These are phyloP conservation scores for Peromyscus maniculatus DNA, from an alignment of 2,113 vertebrate species.

Conservation along the genomic window DNA sequence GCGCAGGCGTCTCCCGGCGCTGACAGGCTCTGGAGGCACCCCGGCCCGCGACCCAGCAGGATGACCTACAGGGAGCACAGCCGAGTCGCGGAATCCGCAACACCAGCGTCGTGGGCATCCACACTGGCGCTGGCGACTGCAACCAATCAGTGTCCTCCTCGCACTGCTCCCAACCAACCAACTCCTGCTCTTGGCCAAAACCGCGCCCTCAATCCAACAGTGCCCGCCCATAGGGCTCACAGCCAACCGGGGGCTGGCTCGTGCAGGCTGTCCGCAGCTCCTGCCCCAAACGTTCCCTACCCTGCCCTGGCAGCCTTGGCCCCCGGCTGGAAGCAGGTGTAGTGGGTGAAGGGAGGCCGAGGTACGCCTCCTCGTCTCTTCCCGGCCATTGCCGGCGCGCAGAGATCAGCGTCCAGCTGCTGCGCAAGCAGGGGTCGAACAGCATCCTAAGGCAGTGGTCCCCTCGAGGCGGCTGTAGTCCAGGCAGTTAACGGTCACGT, in stretches of 20 bases:
- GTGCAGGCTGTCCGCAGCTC: conserved; percentile 23
- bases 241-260: conserved; percentile 20
- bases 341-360: accelerated
- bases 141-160: conserved; percentile 56
- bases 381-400: accelerated
- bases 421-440: not conserved
- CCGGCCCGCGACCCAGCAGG: conserved; percentile 73
- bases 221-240: not conserved
- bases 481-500: not conserved
- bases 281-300: not conserved
- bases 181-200: not conserved
- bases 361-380: accelerated
- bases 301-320: accelerated
- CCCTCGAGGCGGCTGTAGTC: conserved; percentile 47
- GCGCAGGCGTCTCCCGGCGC: conserved; percentile 70
- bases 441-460: not conserved
- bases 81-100: not conserved
- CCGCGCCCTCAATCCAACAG: conserved; percentile 28
- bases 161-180: conserved; percentile 30
- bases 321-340: accelerated
- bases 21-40: conserved; percentile 65
- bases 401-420: not conserved
- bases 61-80: conserved; percentile 68
- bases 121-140: not conserved
- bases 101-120: not conserved